Percentiles rank a stretch among this genome's conserved stretches.
These are phyloP conservation scores for Hemichromis elongatus DNA, from an alignment of 2,113 vertebrate genomes.

Conservation along the genomic window DNA sequence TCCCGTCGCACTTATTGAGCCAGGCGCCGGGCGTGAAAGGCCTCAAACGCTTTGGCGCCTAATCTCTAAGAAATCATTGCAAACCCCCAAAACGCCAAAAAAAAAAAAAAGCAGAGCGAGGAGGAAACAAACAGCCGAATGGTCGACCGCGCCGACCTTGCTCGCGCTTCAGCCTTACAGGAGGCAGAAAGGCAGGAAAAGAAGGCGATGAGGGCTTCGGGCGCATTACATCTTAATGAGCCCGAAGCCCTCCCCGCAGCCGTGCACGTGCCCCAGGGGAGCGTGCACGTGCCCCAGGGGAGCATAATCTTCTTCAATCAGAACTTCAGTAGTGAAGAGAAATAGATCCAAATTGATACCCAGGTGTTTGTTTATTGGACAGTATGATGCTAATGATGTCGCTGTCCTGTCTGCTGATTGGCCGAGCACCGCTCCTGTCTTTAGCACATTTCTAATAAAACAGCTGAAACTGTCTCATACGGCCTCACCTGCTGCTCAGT, in stretches of 20 bases:
- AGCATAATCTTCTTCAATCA: no score
- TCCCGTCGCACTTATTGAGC: constrained; percentile 72
- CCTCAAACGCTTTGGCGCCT: constrained; percentile 19
- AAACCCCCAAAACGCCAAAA: not conserved
- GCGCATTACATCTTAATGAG: not conserved
- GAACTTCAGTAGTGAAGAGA: not conserved
- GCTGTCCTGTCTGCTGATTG: not conserved
- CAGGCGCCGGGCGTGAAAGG: constrained; percentile 28
- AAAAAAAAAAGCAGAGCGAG: not conserved
- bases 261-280: accelerated
- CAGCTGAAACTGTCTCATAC: not conserved
- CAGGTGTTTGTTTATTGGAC: not conserved
- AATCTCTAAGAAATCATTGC: not conserved
- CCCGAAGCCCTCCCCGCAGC: not conserved
- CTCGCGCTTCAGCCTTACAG: not conserved
- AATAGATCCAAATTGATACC: not conserved
- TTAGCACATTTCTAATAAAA: not conserved
- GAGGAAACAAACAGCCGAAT: not conserved
- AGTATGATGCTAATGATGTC: no score
- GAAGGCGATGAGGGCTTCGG: not conserved
- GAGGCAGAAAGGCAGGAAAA: not conserved
- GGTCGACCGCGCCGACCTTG: not conserved
- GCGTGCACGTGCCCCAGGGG: accelerated
- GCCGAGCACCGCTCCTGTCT: not conserved
- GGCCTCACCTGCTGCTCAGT: not conserved